Conservation (phyloP, 2,797 vertebrate genomes). For the Sebastes glaucus region DNA sequence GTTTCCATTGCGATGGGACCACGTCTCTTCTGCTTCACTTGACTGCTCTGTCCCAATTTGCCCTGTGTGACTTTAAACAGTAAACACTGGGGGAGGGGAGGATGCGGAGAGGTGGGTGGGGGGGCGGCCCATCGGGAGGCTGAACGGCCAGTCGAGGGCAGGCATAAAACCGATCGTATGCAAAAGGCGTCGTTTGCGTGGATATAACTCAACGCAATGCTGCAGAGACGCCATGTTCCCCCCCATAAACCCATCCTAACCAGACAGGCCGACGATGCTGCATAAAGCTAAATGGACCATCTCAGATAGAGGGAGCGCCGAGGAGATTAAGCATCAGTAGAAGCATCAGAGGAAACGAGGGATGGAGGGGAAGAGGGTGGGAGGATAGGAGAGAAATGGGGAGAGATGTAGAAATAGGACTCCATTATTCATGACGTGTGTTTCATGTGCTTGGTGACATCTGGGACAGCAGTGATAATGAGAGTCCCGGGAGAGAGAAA, state of each 20-base stretch:
- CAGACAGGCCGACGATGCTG: constrained; percentile 65
- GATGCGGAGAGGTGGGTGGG: not conserved
- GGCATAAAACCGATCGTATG: constrained; percentile 56
- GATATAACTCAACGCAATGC: constrained; percentile 55
- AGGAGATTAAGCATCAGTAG: constrained; percentile 74
- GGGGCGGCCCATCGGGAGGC: constrained; percentile 13
- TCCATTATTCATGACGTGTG: constrained; percentile 87
- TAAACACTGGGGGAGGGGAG: constrained; percentile 78
- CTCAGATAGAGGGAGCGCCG: constrained; percentile 62
- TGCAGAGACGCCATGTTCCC: constrained; percentile 52
- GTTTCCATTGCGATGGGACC: constrained; percentile 60
- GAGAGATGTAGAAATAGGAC: constrained; percentile 80
- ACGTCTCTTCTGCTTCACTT: constrained; percentile 83
- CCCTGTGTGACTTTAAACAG: constrained; percentile 78
- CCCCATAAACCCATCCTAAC: constrained; percentile 65
- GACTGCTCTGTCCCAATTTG: constrained; percentile 80
- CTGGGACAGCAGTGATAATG: constrained; percentile 87
- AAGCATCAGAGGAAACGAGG: constrained; percentile 72
- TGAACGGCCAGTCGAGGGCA: constrained; percentile 35
- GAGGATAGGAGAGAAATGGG: constrained; percentile 60
- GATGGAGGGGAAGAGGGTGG: constrained; percentile 61
- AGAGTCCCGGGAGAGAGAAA: constrained; percentile 76
- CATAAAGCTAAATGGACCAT: constrained; percentile 77
- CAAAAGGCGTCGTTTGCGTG: constrained; percentile 52
- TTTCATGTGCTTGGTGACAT: constrained; percentile 86